Evolutionary conservation across 2,113 vertebrate species (phyloP), one percentile per base, ranked within the genome.

Genomic region (Ahaetulla prasina): DNA sequence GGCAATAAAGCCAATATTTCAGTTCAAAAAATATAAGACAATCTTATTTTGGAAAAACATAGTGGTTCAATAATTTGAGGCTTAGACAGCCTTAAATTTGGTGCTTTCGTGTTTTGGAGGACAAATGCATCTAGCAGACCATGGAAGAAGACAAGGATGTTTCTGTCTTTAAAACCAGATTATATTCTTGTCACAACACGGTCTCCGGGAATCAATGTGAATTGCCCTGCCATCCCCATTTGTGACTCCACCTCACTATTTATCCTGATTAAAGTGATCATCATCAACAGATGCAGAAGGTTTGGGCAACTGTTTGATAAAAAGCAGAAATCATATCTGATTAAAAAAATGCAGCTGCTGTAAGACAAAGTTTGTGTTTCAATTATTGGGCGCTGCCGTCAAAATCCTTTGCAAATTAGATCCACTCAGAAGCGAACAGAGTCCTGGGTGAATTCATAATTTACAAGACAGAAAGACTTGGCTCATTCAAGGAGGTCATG

Each of bases 401-500:
- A 93, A 25, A 96, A 95, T 85, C 20, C 49, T 87, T 95, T 95
- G 68, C 94, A 94, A 95, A 94, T 35, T 87, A 49, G 63, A 74
- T n/a, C 52, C 23, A 90, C 87, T 94, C 57, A 45, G 88, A 95
- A 93, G 4, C 63, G 57, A 52, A 94, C 27, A 94, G 30, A 0
- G 30, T 89, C 47, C 89, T 74, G 63, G 63, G n/a, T 54, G 39
- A 94, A 90, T 96, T 95, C 50, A 87, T 94, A 95, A 96, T 95
- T 95, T 94, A 93, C 85, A 93, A 20, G 43, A 91, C 50, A 94
- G 94, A 94, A 68, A 94, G 89, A 91, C 23, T 92, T 91, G 87
- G 50, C 93, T 95, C 86, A 88, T 95, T 88, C 80, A 0, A 74
- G 63, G n/a, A 55, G 2, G 93, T 95, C 94, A 94, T 91, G 92